Conservation (phyloP, 2,113 vertebrate genomes). For the Tachuris rubrigastra region DNA sequence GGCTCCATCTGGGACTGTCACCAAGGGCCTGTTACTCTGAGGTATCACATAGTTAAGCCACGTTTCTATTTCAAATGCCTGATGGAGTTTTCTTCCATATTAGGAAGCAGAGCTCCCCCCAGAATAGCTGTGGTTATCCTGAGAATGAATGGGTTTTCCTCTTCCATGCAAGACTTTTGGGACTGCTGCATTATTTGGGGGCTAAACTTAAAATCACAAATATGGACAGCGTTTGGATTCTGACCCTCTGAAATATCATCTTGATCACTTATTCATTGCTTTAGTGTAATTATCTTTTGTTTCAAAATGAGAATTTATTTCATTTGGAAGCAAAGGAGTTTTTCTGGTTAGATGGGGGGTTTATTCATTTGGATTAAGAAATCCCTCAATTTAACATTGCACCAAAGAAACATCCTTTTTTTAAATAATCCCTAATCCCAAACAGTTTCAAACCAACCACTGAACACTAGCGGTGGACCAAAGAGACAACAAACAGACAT, state of each 20-base stretch:
- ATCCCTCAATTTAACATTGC: background rate
- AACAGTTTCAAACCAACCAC: background rate
- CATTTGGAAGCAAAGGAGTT: background rate
- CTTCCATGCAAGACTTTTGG: background rate
- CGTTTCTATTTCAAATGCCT: conserved; percentile 9
- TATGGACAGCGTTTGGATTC: background rate
- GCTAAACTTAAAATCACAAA: background rate
- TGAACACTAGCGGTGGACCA: background rate
- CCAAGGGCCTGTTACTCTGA: background rate
- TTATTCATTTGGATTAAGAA: background rate
- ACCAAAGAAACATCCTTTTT: background rate
- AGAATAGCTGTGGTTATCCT: background rate
- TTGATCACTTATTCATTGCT: background rate
- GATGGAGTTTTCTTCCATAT: conserved; percentile 24
- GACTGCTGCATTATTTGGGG: background rate
- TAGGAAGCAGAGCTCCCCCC: background rate
- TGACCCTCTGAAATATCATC: background rate
- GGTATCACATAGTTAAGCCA: background rate
- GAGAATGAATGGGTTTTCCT: background rate
- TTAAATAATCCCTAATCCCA: background rate
- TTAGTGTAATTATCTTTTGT: background rate
- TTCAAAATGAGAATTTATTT: background rate
- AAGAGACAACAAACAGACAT: conserved; percentile 3
- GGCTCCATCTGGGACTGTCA: background rate
- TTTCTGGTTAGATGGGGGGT: background rate